Evolutionary conservation across 2,797 vertebrate genomes (phyloP).

Genomic region (Silurus lanzhouensis): DNA sequence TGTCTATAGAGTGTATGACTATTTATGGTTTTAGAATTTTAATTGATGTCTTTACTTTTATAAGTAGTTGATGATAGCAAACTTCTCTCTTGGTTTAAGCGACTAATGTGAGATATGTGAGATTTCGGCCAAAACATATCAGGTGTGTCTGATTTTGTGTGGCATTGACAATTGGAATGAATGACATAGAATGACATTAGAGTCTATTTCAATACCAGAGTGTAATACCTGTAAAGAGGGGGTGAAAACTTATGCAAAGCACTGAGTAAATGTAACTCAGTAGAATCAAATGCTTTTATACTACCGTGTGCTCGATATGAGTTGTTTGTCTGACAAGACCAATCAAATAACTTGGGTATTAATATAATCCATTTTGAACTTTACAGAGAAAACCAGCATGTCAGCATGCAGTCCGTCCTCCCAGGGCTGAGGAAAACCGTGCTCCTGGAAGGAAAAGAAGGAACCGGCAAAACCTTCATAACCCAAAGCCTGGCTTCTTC

Average conservation of each 20-base stretch:
- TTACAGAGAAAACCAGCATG: slow-evolving; percentile 58
- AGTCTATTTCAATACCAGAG: background rate
- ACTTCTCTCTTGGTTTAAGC: too few relatives aligned
- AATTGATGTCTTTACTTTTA: too few relatives aligned
- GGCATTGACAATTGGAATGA: too few relatives aligned
- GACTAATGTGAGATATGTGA: too few relatives aligned
- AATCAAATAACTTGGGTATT: too few relatives aligned
- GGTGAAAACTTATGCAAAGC: background rate
- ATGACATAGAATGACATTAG: background rate
- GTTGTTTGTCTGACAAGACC: background rate
- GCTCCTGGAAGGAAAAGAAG: slow-evolving; percentile 58
- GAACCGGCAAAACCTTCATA: slow-evolving; percentile 54
- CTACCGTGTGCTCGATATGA: background rate
- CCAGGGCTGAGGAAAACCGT: slow-evolving; percentile 53
- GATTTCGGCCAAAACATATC: too few relatives aligned
- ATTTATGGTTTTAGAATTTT: too few relatives aligned
- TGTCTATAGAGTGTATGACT: too few relatives aligned
- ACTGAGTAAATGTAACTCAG: background rate
- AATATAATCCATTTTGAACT: background rate
- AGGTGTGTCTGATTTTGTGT: too few relatives aligned
- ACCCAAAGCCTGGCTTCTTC: slow-evolving; percentile 56
- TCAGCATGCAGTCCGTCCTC: slow-evolving; percentile 54
- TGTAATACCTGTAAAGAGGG: background rate
- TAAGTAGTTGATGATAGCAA: too few relatives aligned
- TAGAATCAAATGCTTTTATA: background rate